Base-by-base conservation (phyloP, 2,113 vertebrate species). In the Lucifuga dentata region DNA sequence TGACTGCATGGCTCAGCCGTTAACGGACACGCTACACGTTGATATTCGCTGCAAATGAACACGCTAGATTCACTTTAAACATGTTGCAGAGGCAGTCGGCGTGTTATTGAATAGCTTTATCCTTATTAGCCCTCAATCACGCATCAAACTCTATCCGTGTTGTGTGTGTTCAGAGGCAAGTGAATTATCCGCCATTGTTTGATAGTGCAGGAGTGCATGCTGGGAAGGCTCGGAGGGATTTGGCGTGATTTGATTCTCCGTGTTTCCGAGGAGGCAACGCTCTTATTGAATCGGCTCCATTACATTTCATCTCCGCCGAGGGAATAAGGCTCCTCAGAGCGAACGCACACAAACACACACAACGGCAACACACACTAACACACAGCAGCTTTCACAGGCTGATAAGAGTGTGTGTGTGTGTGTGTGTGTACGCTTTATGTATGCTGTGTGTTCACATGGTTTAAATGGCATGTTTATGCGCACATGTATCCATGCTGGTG, bases 241-340 rank as follows among this genome's bases (percentile, higher is more conserved):
- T 4, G 40, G 2, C 15, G 69, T 80, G 88, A 90, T 90, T 87
- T 76, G 85, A 90, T 89, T 87, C 65, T 50, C 29, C 1, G 10
- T 19, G 75, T 87, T 82, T 55, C 73, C 55, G 50, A 72, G 62
- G 65, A 72, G 73, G 72, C 73, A 39, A 59, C 39, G 62, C 68
- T 83, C 59, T 86, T 85, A 89, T 90, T 90, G 86, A 89, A 89
- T 89, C 77, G 65, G 52, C 86, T 88, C 85, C 83, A 80, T 89
- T 87, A 86, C 75, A 64, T 86, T 90, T 85, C 77, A 90, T 87
- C 77, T 89, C 72, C 73, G 17, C 74, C 70, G 20, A 61, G 88
- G 85, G 88, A 90, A 70, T 80, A 67, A 26, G 29, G 24, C 3
- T 61, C 53, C 72, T 46, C 56, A 1, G 49, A 56, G 70, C 62